These are phyloP conservation scores for Acanthosepion pharaonis DNA, from an alignment of 2,888 invertebrate species.

Conservation along the genomic window DNA sequence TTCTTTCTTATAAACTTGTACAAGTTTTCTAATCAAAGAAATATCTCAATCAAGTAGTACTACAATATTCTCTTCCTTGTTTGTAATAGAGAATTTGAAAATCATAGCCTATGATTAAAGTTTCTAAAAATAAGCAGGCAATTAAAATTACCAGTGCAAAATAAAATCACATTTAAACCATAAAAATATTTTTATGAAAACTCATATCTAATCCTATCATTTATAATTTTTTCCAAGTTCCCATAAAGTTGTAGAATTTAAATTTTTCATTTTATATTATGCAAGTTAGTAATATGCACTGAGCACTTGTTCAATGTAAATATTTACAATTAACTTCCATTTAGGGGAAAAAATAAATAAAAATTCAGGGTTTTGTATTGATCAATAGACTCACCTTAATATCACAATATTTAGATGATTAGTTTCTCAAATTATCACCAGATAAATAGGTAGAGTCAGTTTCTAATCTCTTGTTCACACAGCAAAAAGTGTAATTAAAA, in stretches of 20 bases:
- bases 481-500: background rate
- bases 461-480: background rate
- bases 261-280: background rate
- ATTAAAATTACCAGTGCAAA: background rate
- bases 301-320: background rate
- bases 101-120: background rate
- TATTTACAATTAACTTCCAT: background rate
- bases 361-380: background rate
- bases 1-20: background rate
- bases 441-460: background rate
- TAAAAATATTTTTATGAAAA: background rate
- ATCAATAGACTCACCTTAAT: background rate
- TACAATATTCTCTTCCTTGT: too few relatives aligned
- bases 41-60: background rate
- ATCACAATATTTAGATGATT: background rate
- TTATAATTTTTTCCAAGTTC: background rate
- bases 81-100: too few relatives aligned
- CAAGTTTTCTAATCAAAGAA: background rate
- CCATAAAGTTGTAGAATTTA: background rate
- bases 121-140: background rate
- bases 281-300: background rate
- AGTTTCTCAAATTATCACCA: background rate
- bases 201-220: background rate
- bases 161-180: background rate
- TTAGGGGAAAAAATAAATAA: background rate